phyloP scores from a whole-genome alignment of 2,888 invertebrate species.

The Ellobium chinense region DNA sequence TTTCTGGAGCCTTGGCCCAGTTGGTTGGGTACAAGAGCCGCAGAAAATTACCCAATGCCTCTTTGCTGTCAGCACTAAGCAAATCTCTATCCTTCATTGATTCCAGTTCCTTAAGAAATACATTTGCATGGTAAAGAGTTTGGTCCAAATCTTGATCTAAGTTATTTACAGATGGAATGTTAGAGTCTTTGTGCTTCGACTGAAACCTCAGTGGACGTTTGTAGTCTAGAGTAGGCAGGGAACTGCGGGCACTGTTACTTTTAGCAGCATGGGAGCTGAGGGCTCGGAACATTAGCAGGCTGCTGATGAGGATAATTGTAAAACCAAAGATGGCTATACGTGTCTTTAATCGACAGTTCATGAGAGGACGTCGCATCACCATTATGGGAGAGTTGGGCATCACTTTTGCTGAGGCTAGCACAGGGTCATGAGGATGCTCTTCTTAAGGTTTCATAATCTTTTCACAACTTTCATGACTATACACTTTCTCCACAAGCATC shows the following conservation, averaged over 20 bases:
- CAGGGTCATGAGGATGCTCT: no score
- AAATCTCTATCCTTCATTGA: conserved; percentile 21
- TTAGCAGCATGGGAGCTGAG: conserved; percentile 18
- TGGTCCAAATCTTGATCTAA: not conserved
- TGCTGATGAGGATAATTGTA: conserved; percentile 35
- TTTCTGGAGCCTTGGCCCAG: conserved; percentile 64
- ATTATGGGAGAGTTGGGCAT: no score
- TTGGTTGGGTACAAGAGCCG: conserved; percentile 54
- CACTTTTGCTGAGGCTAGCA: no score
- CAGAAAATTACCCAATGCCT: conserved; percentile 43
- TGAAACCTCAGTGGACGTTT: conserved; percentile 30
- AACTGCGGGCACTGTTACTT: not conserved
- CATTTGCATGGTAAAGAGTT: not conserved
- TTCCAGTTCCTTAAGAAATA: not conserved
- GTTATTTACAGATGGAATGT: not conserved
- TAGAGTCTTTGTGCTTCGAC: conserved; percentile 2
- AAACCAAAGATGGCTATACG: conserved; percentile 39
- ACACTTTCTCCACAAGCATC: no score
- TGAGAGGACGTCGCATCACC: not conserved
- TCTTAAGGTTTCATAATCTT: no score
- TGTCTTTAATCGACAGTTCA: conserved; percentile 26
- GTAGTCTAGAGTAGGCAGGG: conserved; percentile 41
- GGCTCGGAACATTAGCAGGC: conserved; percentile 42
- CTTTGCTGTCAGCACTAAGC: conserved; percentile 17
- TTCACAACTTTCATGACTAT: no score